phyloP scores from a whole-genome alignment of 2,888 invertebrate species.

The Sphaeridia pumilis region DNA sequence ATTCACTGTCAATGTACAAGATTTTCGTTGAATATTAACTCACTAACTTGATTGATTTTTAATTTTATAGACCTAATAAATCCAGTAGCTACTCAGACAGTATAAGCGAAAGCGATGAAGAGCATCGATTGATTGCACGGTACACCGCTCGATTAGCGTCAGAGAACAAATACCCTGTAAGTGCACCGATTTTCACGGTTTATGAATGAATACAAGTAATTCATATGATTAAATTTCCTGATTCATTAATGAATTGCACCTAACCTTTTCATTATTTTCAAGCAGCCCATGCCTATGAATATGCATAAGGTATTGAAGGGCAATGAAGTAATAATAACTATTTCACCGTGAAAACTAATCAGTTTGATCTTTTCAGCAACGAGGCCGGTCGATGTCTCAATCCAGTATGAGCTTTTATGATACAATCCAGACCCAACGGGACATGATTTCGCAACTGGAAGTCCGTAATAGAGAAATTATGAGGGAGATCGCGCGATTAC shows the following conservation, averaged over 20 bases:
- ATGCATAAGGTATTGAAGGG: slow-evolving; percentile 32
- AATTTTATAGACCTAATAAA: slow-evolving; percentile 37
- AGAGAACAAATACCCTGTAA: slow-evolving; percentile 63
- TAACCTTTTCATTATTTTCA: slow-evolving; percentile 7
- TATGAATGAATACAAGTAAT: neutral
- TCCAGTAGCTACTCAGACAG: slow-evolving; percentile 38
- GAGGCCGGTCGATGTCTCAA: slow-evolving; percentile 55
- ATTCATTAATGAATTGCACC: neutral
- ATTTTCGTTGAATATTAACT: too few species aligned
- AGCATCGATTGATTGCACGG: slow-evolving; percentile 89
- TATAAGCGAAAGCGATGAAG: slow-evolving; percentile 61
- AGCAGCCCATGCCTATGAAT: slow-evolving; percentile 29
- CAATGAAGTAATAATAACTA: neutral
- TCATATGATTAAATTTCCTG: too few species aligned
- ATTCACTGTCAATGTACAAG: too few species aligned
- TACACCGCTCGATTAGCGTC: slow-evolving; percentile 93
- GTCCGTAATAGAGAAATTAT: slow-evolving; percentile 92
- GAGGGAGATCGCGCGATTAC: slow-evolving; percentile 80
- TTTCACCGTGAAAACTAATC: neutral
- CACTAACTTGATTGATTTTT: neutral
- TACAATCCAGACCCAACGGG: slow-evolving; percentile 76
- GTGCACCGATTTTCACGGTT: slow-evolving; percentile 28
- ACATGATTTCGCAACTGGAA: slow-evolving; percentile 83
- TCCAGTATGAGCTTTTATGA: slow-evolving; percentile 58
- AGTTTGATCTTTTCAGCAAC: slow-evolving; percentile 19